Base-by-base conservation (phyloP, 2,888 invertebrate species). In the Brachyopa scutellaris region DNA sequence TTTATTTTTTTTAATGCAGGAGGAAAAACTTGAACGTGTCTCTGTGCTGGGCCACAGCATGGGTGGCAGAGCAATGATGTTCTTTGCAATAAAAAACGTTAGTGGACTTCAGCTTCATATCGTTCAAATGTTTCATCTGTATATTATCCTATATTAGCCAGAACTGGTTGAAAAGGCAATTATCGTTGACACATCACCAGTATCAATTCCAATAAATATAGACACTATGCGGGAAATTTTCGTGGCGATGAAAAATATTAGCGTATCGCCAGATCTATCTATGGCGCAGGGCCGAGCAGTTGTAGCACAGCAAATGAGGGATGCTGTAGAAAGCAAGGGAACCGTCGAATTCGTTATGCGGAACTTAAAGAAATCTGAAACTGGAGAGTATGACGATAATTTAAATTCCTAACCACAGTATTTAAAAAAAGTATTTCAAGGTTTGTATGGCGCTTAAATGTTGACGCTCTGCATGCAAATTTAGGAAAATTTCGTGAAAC, bases 51-150 rank as follows among this genome's bases (percentile, higher is more conserved):
- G 98, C 0, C 98, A 99, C 89, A 97, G 97, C 85, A 97, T 99
- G 97, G 98, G 98, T 15, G 99, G 98, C n/a, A 93, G 97, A 80
- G 93, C 96, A 5, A 95, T 95, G 86, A 98, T 98, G 97, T 93
- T 93, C 64, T 91, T 96, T 64, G 95, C 97, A 38, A 91, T 98
- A 53, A 92, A 93, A 88, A 92, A 94, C 90, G 95, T 95, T 90
- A 86, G 90, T 26, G 6, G 6, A 19, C 15, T 31, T 19, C 17
- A 36, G n/a, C 2, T n/a, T n/a, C n/a, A n/a, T n/a, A n/a, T n/a
- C 13, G 23, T 59, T n/a, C 26, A 26, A n/a, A 26, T 26, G 6
- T 5, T 26, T 26, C 26, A 5, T 26, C 6, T 13, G 6, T 6
- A 11, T 15, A 15, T 33, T 21, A 3, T 26, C 38, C 70, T 45